phyloP scores from a whole-genome alignment of 2,113 vertebrate species.

The Sphaerodactylus townsendi region DNA sequence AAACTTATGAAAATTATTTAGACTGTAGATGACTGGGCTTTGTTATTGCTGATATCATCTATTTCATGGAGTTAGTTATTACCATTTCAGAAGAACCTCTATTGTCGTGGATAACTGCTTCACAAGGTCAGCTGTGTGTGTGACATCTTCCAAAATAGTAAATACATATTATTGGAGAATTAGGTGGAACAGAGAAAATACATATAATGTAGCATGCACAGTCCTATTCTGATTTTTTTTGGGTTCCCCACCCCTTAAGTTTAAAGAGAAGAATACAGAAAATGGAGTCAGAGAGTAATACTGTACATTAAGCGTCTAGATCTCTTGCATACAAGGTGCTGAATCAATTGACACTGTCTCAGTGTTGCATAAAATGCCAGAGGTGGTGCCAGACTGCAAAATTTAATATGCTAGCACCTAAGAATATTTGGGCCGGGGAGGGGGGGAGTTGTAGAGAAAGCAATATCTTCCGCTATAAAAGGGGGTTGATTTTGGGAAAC shows the following conservation, averaged over 20 bases:
- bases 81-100: slow-evolving; percentile 31
- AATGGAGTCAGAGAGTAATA: neutral
- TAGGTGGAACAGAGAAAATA: neutral
- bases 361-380: neutral
- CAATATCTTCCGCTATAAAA: neutral
- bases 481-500: too few species aligned
- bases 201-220: neutral
- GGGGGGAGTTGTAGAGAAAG: neutral
- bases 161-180: slow-evolving; percentile 5
- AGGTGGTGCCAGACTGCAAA: neutral
- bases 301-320: neutral
- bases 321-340: neutral
- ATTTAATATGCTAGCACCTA: neutral
- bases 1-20: neutral
- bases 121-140: neutral
- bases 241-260: neutral
- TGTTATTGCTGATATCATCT: neutral
- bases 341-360: neutral
- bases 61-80: neutral
- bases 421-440: neutral
- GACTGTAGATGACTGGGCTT: neutral
- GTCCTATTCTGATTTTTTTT: neutral
- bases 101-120: neutral
- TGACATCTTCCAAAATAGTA: slow-evolving; percentile 34
- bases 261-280: neutral